Conservation (phyloP, 1,140 invertebrate species). For the Ladona fulva region DNA sequence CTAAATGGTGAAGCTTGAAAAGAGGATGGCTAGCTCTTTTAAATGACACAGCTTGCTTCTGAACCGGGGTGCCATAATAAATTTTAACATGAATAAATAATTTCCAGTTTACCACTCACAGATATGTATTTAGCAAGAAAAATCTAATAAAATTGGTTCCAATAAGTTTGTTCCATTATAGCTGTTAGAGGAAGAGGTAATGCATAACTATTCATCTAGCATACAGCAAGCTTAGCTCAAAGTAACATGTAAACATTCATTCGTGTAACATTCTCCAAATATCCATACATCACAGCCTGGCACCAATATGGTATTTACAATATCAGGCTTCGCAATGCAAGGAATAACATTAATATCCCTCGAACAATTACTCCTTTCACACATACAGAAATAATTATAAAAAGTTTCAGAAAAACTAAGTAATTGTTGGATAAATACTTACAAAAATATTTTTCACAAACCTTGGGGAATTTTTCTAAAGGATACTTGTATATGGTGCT, state of each 20-base stretch:
- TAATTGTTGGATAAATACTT: slow-evolving; percentile 3
- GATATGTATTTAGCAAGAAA: not conserved
- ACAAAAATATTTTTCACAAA: slow-evolving; percentile 8
- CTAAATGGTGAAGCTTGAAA: not conserved
- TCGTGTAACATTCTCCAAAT: no score
- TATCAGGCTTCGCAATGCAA: not conserved
- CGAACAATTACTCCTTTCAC: not conserved
- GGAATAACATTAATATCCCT: not conserved
- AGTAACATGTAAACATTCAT: not conserved
- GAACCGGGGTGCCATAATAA: not conserved
- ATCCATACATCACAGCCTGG: not conserved
- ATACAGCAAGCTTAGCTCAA: not conserved
- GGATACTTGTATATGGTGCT: not conserved
- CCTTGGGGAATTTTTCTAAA: not conserved
- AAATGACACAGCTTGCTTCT: no score
- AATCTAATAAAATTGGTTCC: not conserved
- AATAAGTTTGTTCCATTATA: not conserved
- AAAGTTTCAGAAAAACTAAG: not conserved
- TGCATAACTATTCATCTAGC: not conserved
- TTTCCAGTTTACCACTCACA: not conserved
- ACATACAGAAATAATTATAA: not conserved
- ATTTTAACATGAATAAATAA: not conserved
- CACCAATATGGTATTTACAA: slow-evolving; percentile 1
- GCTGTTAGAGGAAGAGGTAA: not conserved
- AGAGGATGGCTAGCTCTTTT: no score